Percentiles rank a stretch among this genome's conserved stretches.
Evolutionary conservation across 30 jellyfish, hydroid and myxozoan species (phyloP).

Genomic region (Clytia hemisphaerica): DNA sequence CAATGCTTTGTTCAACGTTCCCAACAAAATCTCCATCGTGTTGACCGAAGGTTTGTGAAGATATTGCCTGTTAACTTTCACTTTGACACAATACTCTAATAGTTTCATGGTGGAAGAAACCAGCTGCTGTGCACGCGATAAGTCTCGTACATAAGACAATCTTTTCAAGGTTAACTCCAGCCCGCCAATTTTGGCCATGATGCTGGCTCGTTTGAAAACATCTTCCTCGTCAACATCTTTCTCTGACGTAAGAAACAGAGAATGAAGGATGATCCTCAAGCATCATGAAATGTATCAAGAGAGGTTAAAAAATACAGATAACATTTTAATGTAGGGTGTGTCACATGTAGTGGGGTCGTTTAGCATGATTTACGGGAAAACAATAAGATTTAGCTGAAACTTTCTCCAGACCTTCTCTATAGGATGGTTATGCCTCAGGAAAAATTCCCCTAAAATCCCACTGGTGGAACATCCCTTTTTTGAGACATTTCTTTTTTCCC

Average conservation of each 20-base stretch:
- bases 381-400: no score
- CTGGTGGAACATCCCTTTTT: no score
- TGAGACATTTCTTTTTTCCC: no score
- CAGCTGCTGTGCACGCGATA: constrained; percentile 82
- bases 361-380: no score
- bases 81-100: constrained; percentile 88
- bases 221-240: constrained; percentile 83
- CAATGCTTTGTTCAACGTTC: constrained; percentile 83
- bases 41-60: constrained; percentile 75
- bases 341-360: no score
- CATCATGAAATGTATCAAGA: background rate
- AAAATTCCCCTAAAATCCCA: no score
- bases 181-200: constrained; percentile 67
- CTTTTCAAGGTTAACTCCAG: constrained; percentile 61
- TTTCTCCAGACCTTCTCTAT: no score
- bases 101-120: constrained; percentile 62
- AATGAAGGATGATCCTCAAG: background rate
- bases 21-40: constrained; percentile 72
- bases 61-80: constrained; percentile 81
- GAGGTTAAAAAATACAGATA: background rate
- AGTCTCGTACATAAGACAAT: constrained; percentile 63
- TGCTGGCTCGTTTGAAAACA: constrained; percentile 68
- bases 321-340: no score
- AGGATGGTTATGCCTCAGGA: no score
- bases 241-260: constrained; percentile 36